Evolutionary conservation across 2,888 invertebrate species (phyloP), one percentile per base, ranked within the genome.

Genomic region (Lochmaea crataegi): DNA sequence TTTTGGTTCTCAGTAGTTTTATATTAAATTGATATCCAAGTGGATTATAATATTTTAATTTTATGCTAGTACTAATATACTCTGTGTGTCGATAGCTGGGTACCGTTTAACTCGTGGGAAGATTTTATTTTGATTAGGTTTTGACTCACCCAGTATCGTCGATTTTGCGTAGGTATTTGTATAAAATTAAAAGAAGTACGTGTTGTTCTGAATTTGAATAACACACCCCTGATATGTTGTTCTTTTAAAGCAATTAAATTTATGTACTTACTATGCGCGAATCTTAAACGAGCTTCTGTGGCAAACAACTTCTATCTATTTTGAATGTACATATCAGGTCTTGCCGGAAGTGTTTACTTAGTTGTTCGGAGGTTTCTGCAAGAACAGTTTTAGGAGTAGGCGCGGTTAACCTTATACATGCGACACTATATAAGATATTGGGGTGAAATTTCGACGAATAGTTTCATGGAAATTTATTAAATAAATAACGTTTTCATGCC

Each of bases 391-490:
- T 26, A 64, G 58, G 45, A 72, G 63, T 57, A 68, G 45, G 72
- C 48, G 68, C 45, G 64, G 69, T 69, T 72, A 72, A 68, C 68
- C 68, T 38, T 57, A 67, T n/a, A 61, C 72, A 64, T 72, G 56
- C 68, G 72, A 72, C 72, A 72, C 68, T 26, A 61, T 26, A 61
- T 64, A 72, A 72, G 67, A 72, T 72, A 68, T 72, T 72, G 32
- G 67, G 32, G 48, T 63, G 64, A 66, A 67, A 63, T 72, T 68
- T 45, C 68, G 72, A 57, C 64, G 58, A 72, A 67, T 63, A 66
- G 61, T 72, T 67, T 26, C 18, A 42, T 11, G 41, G 26, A 63
- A 67, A 72, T 72, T 67, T 67, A 72, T 68, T 68, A 67, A 64
- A 72, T 72, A 48, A 72, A 68, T 72, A 64, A 57, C 42, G 72